phyloP scores from a whole-genome alignment of 2,113 vertebrate genomes.

The Calidris pygmaea region DNA sequence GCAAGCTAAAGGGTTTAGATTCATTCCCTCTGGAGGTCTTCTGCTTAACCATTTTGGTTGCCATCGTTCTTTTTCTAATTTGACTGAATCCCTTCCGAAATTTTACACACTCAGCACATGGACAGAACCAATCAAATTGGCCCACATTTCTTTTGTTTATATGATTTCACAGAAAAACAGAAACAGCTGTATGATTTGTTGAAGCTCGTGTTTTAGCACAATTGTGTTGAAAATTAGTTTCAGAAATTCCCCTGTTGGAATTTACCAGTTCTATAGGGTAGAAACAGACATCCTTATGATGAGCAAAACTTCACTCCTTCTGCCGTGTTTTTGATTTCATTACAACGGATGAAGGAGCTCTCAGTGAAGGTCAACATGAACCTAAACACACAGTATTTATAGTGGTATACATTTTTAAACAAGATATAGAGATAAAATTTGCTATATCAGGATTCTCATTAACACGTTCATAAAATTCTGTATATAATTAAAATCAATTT shows the following conservation, averaged over 20 bases:
- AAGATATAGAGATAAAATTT: not conserved
- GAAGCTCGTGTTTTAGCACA: not conserved
- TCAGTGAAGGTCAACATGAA: not conserved
- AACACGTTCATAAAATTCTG: not conserved
- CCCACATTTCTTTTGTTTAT: not conserved
- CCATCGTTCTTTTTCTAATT: not conserved
- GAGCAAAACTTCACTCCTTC: not conserved
- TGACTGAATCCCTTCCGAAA: not conserved
- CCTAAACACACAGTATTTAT: not conserved
- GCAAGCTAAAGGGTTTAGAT: not conserved
- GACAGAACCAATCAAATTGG: not conserved
- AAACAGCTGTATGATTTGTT: not conserved
- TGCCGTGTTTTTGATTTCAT: not conserved
- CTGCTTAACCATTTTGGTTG: not conserved
- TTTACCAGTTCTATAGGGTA: not conserved
- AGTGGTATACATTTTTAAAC: not conserved
- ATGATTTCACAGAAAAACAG: not conserved
- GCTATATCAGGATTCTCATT: not conserved
- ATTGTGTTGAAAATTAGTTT: not conserved
- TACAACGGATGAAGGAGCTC: not conserved
- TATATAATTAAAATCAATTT: not conserved
- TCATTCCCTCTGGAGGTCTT: not conserved
- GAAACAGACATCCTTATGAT: not conserved
- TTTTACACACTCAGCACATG: not conserved
- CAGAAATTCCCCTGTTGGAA: not conserved